Evolutionary conservation across 2,888 invertebrate genomes (phyloP).

Genomic region (Neoascia interrupta): DNA sequence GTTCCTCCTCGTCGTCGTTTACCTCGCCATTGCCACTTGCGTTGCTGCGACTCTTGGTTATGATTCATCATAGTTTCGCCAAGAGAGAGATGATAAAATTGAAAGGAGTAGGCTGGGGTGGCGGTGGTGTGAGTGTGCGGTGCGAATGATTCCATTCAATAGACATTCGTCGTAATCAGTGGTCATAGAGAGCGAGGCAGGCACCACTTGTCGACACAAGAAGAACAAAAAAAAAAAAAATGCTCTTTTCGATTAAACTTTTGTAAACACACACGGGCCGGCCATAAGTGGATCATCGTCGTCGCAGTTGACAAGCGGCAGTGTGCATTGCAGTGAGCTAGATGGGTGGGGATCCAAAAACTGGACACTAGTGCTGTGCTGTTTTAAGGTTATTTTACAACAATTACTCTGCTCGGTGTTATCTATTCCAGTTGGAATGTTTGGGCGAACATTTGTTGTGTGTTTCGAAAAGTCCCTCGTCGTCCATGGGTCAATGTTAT

Average conservation of each 20-base stretch:
- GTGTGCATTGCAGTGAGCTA: conserved; percentile 3
- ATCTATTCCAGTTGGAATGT: not conserved
- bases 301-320: too few relatives aligned
- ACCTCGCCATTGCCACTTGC: conserved; percentile 10
- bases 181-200: too few relatives aligned
- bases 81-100: conserved; percentile 22
- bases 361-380: not conserved
- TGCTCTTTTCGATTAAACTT: conserved; percentile 15
- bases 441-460: not conserved
- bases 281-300: not conserved
- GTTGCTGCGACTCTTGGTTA: conserved; percentile 30
- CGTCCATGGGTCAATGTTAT: conserved; percentile 1
- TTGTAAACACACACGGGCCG: conserved; percentile 21
- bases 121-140: conserved; percentile 30
- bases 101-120: conserved; percentile 6
- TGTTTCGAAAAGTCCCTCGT: too few relatives aligned
- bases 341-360: too few relatives aligned
- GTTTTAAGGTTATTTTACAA: conserved; percentile 37
- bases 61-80: conserved; percentile 65
- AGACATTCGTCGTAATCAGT: conserved; percentile 39
- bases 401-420: too few relatives aligned
- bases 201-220: not conserved
- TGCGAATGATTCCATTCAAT: conserved; percentile 36
- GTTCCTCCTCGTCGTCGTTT: conserved; percentile 9
- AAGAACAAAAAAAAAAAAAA: too few relatives aligned